phyloP scores from a whole-genome alignment of 2,113 vertebrate species.

The Fulmarus glacialis region DNA sequence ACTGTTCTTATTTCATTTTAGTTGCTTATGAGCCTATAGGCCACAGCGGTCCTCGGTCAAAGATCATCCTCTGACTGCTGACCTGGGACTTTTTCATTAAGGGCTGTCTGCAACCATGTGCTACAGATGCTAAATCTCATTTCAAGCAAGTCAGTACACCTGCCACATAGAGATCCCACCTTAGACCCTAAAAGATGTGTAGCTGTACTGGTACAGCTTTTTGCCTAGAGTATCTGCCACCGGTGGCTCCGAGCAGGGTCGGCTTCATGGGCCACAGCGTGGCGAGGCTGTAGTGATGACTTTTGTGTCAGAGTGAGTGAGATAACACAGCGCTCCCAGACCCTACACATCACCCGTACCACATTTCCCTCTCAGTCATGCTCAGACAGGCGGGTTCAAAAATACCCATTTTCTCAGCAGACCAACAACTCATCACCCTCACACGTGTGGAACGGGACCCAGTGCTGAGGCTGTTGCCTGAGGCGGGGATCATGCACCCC shows the following conservation, averaged over 20 bases:
- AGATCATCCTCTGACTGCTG: background rate
- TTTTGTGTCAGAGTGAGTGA: background rate
- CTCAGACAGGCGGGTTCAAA: background rate
- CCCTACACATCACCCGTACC: background rate
- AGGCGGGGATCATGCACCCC: rapidly evolving
- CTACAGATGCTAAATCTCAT: background rate
- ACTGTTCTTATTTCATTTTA: background rate
- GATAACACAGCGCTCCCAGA: background rate
- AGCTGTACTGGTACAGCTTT: background rate
- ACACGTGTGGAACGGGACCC: rapidly evolving
- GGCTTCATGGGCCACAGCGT: background rate
- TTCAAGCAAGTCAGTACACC: background rate
- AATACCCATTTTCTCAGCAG: background rate
- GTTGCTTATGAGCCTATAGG: background rate
- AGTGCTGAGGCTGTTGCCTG: rapidly evolving
- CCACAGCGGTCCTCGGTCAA: background rate
- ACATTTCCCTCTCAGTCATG: rapidly evolving
- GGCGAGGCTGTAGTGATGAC: rapidly evolving
- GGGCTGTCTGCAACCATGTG: background rate
- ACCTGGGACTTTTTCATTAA: background rate
- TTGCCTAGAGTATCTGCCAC: background rate
- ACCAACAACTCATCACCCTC: background rate
- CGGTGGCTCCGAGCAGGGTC: rapidly evolving
- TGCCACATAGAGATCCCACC: background rate
- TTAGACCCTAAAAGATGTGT: background rate